Percentiles rank a stretch among this genome's conserved stretches.
These are phyloP conservation scores for Hydrocynus forskahlii DNA, from an alignment of 2,797 vertebrate genomes.

Conservation along the genomic window DNA sequence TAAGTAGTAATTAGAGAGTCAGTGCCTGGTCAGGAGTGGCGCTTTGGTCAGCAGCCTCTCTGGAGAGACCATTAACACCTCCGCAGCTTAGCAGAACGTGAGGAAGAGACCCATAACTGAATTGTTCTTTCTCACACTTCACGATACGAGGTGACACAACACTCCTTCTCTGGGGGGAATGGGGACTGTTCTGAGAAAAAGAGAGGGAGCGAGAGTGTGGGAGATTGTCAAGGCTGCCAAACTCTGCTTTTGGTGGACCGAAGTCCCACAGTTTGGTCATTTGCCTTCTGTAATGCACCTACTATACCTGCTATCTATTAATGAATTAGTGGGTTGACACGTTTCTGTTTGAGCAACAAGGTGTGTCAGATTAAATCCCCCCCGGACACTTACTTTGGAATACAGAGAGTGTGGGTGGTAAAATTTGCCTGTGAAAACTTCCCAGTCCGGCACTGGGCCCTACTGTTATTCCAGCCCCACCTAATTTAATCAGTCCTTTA, in stretches of 20 bases:
- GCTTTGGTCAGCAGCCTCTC: slow-evolving; percentile 44
- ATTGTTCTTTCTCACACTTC: slow-evolving; percentile 55
- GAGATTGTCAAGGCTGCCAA: not conserved
- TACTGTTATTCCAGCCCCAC: slow-evolving; percentile 51
- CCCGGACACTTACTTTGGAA: not conserved
- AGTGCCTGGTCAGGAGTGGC: slow-evolving; percentile 44
- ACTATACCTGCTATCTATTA: not conserved
- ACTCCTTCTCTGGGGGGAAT: slow-evolving; percentile 1
- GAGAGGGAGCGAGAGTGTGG: slow-evolving; percentile 15
- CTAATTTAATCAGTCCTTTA: slow-evolving; percentile 47
- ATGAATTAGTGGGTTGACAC: not conserved
- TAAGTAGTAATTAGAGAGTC: slow-evolving; percentile 44
- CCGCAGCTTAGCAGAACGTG: slow-evolving; percentile 38
- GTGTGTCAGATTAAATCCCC: not conserved
- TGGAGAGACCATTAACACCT: slow-evolving; percentile 56
- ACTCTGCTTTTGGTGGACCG: not conserved
- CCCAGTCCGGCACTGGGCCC: slow-evolving; percentile 37
- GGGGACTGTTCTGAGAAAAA: slow-evolving; percentile 9
- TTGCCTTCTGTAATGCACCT: not conserved
- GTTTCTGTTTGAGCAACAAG: not conserved
- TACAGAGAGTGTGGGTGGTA: slow-evolving; percentile 34
- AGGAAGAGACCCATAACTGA: slow-evolving; percentile 34
- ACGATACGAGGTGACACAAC: slow-evolving; percentile 44
- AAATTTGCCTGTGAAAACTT: slow-evolving; percentile 50
- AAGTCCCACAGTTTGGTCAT: not conserved